Evolutionary conservation across 2,113 vertebrate genomes (phyloP).

Genomic region (Crocuta crocuta): DNA sequence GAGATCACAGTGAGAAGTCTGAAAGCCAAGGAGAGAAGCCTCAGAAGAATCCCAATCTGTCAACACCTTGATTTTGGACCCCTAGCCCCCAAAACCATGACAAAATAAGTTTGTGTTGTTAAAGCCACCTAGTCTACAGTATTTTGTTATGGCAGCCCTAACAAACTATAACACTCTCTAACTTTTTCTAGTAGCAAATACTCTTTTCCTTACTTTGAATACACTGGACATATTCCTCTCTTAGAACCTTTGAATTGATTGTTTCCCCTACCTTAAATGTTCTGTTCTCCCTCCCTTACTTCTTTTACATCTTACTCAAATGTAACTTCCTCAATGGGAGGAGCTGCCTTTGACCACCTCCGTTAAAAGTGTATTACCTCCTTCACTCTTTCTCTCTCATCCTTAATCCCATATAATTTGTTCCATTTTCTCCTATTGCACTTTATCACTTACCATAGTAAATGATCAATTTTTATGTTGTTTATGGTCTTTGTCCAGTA

Average conservation of each 20-base stretch:
- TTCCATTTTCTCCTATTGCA: neutral
- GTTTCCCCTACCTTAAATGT: neutral
- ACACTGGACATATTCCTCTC: neutral
- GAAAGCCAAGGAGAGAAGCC: neutral
- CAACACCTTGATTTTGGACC: neutral
- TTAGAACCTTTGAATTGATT: neutral
- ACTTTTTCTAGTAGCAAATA: neutral
- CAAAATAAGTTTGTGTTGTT: neutral
- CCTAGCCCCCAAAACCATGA: neutral
- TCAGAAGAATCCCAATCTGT: neutral
- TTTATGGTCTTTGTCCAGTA: neutral
- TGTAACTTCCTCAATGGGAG: neutral
- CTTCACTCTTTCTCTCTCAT: accelerated
- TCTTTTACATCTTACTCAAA: neutral
- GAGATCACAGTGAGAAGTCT: neutral
- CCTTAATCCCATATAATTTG: neutral
- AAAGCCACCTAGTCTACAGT: too few relatives aligned
- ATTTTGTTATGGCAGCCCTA: neutral
- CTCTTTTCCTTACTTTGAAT: neutral
- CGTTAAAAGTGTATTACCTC: neutral
- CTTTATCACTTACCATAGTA: neutral
- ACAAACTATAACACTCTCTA: neutral
- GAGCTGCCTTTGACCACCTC: neutral
- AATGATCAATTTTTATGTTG: neutral
- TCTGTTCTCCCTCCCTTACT: neutral